Evolutionary conservation across 2,888 invertebrate species (phyloP).

Genomic region (Dastarcus helophoroides): DNA sequence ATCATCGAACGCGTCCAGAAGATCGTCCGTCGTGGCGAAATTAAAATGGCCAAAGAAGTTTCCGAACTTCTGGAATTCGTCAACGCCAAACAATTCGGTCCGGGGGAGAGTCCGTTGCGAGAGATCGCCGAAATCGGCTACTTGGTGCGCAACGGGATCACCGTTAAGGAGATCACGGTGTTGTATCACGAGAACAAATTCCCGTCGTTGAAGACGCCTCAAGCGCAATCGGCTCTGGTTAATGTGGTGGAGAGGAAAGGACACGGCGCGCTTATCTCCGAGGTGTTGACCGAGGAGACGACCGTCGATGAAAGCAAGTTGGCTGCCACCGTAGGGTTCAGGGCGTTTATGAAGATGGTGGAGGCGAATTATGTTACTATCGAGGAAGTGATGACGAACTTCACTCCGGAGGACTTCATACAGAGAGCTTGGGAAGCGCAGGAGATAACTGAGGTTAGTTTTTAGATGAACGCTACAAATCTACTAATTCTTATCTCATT

Average conservation of each 20-base stretch:
- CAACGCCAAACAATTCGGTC: constrained; percentile 67
- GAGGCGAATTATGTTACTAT: constrained; percentile 68
- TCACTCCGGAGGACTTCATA: constrained; percentile 74
- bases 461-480: too few relatives aligned
- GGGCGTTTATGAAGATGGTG: constrained; percentile 77
- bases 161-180: constrained; percentile 63
- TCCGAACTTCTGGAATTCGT: constrained; percentile 63
- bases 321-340: constrained; percentile 72
- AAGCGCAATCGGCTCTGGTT: constrained; percentile 75
- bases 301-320: constrained; percentile 64
- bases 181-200: constrained; percentile 70
- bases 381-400: constrained; percentile 73
- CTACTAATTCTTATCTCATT: too few relatives aligned
- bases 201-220: constrained; percentile 65
- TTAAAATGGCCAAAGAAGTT: constrained; percentile 59
- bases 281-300: constrained; percentile 71
- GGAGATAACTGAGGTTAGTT: constrained; percentile 52
- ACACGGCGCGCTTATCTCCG: constrained; percentile 66
- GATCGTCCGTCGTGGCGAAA: constrained; percentile 43
- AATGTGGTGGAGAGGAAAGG: constrained; percentile 76
- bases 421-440: constrained; percentile 70
- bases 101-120: constrained; percentile 64
- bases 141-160: constrained; percentile 62
- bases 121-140: constrained; percentile 77
- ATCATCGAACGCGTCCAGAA: constrained; percentile 45